Evolutionary conservation across 2,113 vertebrate species (phyloP).

Genomic region (Lamprotornis superbus): DNA sequence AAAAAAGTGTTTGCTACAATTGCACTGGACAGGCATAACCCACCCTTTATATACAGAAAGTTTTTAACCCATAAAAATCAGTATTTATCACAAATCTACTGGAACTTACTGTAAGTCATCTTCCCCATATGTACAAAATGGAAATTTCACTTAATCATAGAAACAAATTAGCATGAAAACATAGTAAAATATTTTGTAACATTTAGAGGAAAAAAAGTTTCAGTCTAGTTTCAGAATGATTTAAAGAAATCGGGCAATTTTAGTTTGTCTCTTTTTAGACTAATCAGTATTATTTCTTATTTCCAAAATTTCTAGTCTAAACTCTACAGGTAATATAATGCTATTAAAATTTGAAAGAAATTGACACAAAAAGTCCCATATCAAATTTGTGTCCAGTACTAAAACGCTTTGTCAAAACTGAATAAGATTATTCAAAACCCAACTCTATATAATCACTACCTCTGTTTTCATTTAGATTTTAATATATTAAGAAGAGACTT

Average conservation of each 20-base stretch:
- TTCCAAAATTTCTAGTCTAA: neutral
- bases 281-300: neutral
- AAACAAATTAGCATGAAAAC: neutral
- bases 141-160: neutral
- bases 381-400: neutral
- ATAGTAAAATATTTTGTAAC: neutral
- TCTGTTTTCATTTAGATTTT: neutral
- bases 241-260: neutral
- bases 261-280: neutral
- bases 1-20: neutral
- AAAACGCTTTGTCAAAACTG: neutral
- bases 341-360: neutral
- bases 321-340: neutral
- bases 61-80: neutral
- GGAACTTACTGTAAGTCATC: neutral
- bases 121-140: neutral
- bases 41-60: neutral
- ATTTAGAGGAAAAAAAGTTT: neutral
- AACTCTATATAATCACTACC: neutral
- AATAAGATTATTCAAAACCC: neutral
- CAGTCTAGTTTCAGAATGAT: neutral
- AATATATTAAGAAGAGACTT: neutral
- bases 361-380: fast-evolving
- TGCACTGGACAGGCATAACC: neutral
- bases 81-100: neutral